Percentiles rank a stretch among this genome's conserved stretches.
These are phyloP conservation scores for Eupithecia tripunctaria DNA, from an alignment of 2,888 invertebrate genomes.

Conservation along the genomic window DNA sequence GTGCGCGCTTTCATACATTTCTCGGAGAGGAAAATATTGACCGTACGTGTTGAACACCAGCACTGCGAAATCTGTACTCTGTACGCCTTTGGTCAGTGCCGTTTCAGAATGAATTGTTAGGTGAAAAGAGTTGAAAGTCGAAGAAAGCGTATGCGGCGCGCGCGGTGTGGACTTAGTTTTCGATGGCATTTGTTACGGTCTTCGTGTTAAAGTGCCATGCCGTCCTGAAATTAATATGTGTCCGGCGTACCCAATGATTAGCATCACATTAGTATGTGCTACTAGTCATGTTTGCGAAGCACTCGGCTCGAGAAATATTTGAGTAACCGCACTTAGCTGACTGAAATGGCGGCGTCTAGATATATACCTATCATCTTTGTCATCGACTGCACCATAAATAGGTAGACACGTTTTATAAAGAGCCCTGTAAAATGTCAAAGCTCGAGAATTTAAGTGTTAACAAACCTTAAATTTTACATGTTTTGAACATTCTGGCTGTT, in stretches of 20 bases:
- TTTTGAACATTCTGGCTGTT: constrained; percentile 44
- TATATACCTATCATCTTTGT: constrained; percentile 52
- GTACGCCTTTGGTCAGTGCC: not conserved
- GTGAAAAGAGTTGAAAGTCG: not conserved
- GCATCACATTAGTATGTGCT: constrained; percentile 79
- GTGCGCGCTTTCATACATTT: not conserved
- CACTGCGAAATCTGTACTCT: not conserved
- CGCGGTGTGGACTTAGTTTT: constrained; percentile 52
- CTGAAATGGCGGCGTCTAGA: constrained; percentile 54
- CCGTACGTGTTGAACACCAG: not conserved
- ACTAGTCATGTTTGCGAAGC: constrained; percentile 69
- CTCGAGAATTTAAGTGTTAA: constrained; percentile 4
- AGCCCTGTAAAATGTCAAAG: not conserved
- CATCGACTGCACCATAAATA: constrained; percentile 37
- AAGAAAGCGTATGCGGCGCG: not conserved
- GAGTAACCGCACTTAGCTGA: constrained; percentile 65
- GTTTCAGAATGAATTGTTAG: not conserved
- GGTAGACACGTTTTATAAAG: not conserved
- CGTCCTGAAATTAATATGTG: constrained; percentile 80
- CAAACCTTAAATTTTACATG: constrained; percentile 13
- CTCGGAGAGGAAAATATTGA: not conserved
- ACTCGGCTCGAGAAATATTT: constrained; percentile 71
- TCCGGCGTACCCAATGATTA: constrained; percentile 71
- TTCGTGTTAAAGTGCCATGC: constrained; percentile 71
- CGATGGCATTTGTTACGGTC: constrained; percentile 61